Conservation (phyloP, 2,797 vertebrate genomes). For the Arnoldichthys spilopterus region DNA sequence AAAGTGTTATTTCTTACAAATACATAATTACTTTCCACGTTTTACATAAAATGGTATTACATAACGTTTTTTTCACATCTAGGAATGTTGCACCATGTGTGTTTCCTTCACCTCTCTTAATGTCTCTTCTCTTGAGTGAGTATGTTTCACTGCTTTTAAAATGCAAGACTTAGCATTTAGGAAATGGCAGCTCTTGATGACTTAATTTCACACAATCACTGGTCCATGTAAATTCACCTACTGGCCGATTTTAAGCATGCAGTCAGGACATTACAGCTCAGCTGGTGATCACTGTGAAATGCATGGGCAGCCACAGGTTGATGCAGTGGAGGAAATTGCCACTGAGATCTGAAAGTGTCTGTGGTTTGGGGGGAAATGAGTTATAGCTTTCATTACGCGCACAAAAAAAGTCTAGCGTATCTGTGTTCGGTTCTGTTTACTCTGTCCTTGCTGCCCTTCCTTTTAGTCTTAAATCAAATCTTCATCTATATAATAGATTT, state of each 20-base stretch:
- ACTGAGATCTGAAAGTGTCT: slow-evolving; percentile 8
- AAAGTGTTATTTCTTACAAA: not conserved
- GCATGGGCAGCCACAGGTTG: slow-evolving; percentile 28
- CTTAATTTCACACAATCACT: slow-evolving; percentile 41
- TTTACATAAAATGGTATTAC: not conserved
- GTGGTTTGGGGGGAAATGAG: slow-evolving; percentile 22
- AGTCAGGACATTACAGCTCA: slow-evolving; percentile 38
- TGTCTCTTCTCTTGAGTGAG: not conserved
- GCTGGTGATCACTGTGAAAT: slow-evolving; percentile 44
- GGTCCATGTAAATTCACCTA: slow-evolving; percentile 47
- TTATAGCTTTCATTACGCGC: slow-evolving; percentile 5
- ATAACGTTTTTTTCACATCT: too few relatives aligned
- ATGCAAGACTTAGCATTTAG: slow-evolving; percentile 42
- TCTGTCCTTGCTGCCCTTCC: slow-evolving; percentile 41
- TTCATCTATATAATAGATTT: slow-evolving; percentile 57
- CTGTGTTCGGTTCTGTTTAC: slow-evolving; percentile 13
- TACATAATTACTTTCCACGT: not conserved
- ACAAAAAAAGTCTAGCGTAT: not conserved
- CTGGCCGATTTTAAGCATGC: slow-evolving; percentile 38
- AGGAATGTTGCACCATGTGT: too few relatives aligned
- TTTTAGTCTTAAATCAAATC: slow-evolving; percentile 52
- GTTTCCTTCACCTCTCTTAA: too few relatives aligned
- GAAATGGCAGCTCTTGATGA: slow-evolving; percentile 46
- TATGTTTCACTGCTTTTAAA: slow-evolving; percentile 13
- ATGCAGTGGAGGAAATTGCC: slow-evolving; percentile 36